Conservation (phyloP, 2,797 vertebrate genomes). For the Crocidura indochinensis region DNA sequence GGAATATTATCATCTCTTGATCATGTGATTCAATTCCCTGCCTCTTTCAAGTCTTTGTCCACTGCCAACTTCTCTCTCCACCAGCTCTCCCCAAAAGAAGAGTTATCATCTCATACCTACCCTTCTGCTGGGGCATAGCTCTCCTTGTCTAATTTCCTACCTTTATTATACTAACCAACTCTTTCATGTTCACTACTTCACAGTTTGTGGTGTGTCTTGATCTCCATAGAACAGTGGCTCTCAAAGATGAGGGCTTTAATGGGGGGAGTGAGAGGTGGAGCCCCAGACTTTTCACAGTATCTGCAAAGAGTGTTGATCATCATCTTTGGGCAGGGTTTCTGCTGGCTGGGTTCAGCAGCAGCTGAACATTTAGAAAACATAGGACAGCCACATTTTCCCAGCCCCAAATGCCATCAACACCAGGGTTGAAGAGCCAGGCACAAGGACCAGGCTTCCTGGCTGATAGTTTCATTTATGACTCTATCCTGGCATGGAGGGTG, state of each 20-base stretch:
- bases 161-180: not conserved
- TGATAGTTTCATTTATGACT: not conserved
- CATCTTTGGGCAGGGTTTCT: not conserved
- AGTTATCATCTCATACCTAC: not conserved
- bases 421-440: fast-evolving
- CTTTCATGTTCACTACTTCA: not conserved
- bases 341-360: too few species aligned
- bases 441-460: too few species aligned
- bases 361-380: fast-evolving
- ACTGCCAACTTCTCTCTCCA: not conserved
- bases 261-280: too few species aligned
- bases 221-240: not conserved
- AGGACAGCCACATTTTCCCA: not conserved
- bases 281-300: too few species aligned
- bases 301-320: not conserved
- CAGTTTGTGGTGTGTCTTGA: not conserved
- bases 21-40: not conserved
- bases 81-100: not conserved
- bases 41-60: conserved; percentile 25
- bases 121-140: not conserved
- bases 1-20: not conserved
- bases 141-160: not conserved
- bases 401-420: fast-evolving
- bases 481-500: not conserved
- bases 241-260: not conserved